Conservation (phyloP, 2,113 vertebrate species). For the Campylomormyrus tamandua region DNA sequence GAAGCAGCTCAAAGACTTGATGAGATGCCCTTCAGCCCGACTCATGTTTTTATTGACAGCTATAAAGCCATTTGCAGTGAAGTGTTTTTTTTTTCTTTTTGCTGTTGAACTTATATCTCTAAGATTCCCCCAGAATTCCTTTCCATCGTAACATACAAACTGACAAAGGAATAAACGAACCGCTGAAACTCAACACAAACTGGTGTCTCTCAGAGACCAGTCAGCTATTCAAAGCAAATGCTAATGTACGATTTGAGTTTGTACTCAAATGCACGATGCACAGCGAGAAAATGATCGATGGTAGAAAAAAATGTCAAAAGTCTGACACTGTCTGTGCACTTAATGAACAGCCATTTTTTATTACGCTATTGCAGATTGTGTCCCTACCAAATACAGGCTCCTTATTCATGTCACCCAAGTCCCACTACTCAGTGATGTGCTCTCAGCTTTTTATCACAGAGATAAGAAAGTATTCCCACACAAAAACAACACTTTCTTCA, state of each 20-base stretch:
- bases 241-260: background rate
- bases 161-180: background rate
- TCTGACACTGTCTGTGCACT: background rate
- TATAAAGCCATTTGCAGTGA: background rate
- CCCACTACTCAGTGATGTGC: background rate
- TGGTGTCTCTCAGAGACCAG: background rate
- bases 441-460: background rate
- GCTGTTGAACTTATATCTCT: background rate
- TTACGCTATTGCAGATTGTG: background rate
- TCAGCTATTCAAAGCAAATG: background rate
- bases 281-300: background rate
- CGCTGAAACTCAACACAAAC: background rate
- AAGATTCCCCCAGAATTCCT: background rate
- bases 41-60: background rate
- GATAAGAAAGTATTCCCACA: constrained; percentile 2
- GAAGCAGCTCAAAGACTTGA: background rate
- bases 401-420: background rate
- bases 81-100: background rate
- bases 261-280: background rate
- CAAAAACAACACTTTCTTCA: background rate
- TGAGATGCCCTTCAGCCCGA: background rate
- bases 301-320: background rate
- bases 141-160: background rate
- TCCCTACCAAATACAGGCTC: background rate
- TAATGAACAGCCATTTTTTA: background rate